Base-by-base conservation (phyloP, 1,140 invertebrate species). In the Gryllus bimaculatus region DNA sequence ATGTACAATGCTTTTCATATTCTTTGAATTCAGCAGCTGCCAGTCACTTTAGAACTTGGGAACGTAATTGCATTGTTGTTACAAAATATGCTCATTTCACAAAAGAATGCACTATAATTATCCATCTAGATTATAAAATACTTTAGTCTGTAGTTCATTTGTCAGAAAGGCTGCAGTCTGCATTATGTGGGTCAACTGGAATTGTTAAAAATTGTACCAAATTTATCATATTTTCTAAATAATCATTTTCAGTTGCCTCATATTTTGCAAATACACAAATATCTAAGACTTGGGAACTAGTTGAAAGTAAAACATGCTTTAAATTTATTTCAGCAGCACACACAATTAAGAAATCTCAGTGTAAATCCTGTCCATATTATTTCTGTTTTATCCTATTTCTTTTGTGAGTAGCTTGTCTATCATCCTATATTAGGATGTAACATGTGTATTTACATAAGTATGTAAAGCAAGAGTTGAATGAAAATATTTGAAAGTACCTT, bases 171-270 rank as follows among this genome's bases (percentile, higher is more conserved):
- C 54, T 66, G 54, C 54, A 66, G 54, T 66, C 54, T 66, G 54
- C 54, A 66, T 66, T 18, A 66, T 66, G 54, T 66, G 54, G 54
- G 54, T 66, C 54, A 66, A 66, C 54, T 66, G 54, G 54, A 66
- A 66, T 18, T 66, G 54, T 66, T 66, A 66, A 10, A 66, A 66
- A 66, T 66, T 66, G 54, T 66, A 66, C 54, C 54, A 66, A 66
- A 66, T 66, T 66, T 66, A 66, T 66, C 54, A 66, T 66, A 66
- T 66, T 66, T 66, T 66, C 54, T 66, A 66, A 66, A 66, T 66
- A 66, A 66, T 66, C 54, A 66, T 66, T 66, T 66, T 66, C 54
- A 66, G 54, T 66, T 66, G 54, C 54, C 54, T 66, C 54, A 66
- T 66, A 66, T 66, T 66, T 66, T 66, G 54, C 54, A 66, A 66